Evolutionary conservation across 2,888 invertebrate genomes (phyloP).

Genomic region (Caenorhabditis wallacei): DNA sequence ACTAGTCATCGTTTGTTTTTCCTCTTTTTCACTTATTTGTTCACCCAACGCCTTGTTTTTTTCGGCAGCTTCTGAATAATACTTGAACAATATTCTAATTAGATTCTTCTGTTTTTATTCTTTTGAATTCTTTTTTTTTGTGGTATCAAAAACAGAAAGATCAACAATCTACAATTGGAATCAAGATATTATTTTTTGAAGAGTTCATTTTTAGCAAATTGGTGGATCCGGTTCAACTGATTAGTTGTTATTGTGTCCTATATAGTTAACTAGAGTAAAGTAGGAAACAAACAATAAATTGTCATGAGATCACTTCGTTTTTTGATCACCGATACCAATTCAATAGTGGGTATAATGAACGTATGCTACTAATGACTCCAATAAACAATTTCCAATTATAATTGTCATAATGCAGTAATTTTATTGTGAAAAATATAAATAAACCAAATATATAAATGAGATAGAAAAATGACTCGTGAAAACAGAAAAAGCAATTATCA

Average conservation of each 20-base stretch:
- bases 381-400: too few relatives aligned
- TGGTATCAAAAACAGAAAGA: background rate
- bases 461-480: conserved; percentile 22
- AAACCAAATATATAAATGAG: conserved; percentile 4
- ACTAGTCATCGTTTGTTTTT: conserved; percentile 29
- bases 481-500: background rate
- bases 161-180: background rate
- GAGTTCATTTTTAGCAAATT: too few relatives aligned
- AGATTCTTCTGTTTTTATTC: background rate
- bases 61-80: conserved; percentile 14
- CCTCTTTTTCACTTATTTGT: background rate
- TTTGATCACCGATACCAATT: background rate
- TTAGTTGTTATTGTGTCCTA: too few relatives aligned
- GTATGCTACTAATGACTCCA: too few relatives aligned
- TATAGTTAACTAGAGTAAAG: too few relatives aligned
- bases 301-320: background rate
- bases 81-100: conserved; percentile 18
- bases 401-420: background rate
- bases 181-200: background rate
- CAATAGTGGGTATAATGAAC: too few relatives aligned
- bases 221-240: too few relatives aligned
- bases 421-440: background rate
- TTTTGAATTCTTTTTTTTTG: background rate
- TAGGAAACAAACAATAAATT: background rate
- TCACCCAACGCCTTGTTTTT: background rate